Evolutionary conservation across 2,888 invertebrate species (phyloP), one percentile per base, ranked within the genome.

Genomic region (Ophioninae sp.): DNA sequence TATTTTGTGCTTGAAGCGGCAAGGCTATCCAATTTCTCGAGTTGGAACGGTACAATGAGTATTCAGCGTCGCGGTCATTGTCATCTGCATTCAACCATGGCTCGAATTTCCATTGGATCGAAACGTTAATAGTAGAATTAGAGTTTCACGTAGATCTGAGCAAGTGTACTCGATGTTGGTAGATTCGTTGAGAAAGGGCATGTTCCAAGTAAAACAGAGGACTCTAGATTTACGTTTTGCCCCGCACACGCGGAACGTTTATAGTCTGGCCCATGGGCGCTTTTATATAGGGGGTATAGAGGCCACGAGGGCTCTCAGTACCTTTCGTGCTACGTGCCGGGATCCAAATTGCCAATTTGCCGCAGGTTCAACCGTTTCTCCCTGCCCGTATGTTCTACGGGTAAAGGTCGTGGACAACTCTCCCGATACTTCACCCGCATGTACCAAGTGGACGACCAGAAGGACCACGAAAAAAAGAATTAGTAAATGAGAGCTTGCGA

Each of bases 301-400:
- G 17, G 57, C 68, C 67, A 76, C 50, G 70, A 73, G 80, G 72
- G 75, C 69, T 68, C 57, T 64, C 37, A 39, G 75, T 69, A 70
- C 69, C 78, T 62, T 74, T 81, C 72, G 75, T 74, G 73, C 80
- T 82, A 68, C 79, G 79, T 82, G 84, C 79, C 79, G 79, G 61
- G 86, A 83, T 86, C 87, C 82, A 88, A 89, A 89, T 88, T 89
- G 88, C 84, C 88, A 89, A 88, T 89, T 88, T 88, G 88, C 89
- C 86, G 86, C 86, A 88, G 88, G 85, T 86, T 87, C 84, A 69
- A 84, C 79, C 78, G 83, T 85, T 72, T 76, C 81, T 73, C 83
- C 85, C 73, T 62, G 83, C 81, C 85, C 86, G 87, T 86, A 85
- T 85, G 84, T 81, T 85, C 84, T 74, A 80, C 82, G 70, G 67